Conservation (phyloP, 2,888 invertebrate species). For the Chrysotoxum bicinctum region DNA sequence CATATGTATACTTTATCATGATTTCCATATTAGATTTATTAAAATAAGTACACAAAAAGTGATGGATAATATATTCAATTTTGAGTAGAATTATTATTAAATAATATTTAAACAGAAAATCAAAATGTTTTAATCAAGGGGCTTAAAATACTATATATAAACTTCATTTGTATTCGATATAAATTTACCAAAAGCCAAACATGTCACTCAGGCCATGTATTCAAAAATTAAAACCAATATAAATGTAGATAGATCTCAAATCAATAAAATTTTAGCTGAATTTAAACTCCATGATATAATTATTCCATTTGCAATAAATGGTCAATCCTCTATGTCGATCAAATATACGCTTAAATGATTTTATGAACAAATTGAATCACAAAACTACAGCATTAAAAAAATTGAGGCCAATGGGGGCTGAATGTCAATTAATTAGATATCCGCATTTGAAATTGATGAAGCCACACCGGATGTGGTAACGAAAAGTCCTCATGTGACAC, state of each 20-base stretch:
- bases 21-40: too few relatives aligned
- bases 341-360: conserved; percentile 13
- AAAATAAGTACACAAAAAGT: too few relatives aligned
- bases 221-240: background rate
- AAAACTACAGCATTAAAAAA: background rate
- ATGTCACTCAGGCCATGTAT: background rate
- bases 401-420: background rate
- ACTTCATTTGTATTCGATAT: too few relatives aligned
- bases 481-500: background rate
- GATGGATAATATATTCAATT: too few relatives aligned
- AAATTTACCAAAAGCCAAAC: background rate
- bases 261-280: background rate
- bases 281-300: background rate
- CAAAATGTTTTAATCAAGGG: too few relatives aligned
- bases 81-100: too few relatives aligned
- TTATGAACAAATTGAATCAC: conserved; percentile 4
- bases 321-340: background rate
- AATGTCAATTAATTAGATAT: conserved; percentile 40
- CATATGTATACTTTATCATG: too few relatives aligned
- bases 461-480: conserved; percentile 8
- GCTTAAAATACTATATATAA: too few relatives aligned
- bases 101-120: too few relatives aligned
- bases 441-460: conserved; percentile 38
- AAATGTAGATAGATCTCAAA: background rate
- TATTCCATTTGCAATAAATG: conserved; percentile 18